Evolutionary conservation across 2,113 vertebrate species (phyloP).

Genomic region (Corynorhinus townsendii): DNA sequence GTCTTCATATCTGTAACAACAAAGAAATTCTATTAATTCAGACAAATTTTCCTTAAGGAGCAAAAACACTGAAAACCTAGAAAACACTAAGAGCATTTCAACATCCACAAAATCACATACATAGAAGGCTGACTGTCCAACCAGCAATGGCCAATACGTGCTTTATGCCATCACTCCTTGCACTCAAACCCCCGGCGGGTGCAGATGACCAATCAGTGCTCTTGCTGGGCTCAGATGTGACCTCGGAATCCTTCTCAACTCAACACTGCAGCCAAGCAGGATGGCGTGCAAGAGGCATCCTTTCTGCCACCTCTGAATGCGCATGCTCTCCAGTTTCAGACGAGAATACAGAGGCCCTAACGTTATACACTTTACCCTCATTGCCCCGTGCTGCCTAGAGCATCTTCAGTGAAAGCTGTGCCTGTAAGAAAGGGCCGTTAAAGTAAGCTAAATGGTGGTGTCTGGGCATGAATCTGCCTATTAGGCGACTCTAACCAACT

Average conservation of each 20-base stretch:
- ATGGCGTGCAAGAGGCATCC: rapidly evolving
- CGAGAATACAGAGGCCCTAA: background rate
- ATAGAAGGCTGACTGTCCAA: background rate
- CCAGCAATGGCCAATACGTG: rapidly evolving
- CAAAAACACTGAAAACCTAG: background rate
- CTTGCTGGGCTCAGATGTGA: background rate
- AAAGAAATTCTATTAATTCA: constrained; percentile 57
- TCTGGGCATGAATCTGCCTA: background rate
- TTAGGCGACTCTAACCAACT: background rate
- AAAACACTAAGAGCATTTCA: background rate
- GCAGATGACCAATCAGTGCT: rapidly evolving
- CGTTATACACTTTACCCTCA: too few species aligned
- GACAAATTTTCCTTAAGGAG: background rate
- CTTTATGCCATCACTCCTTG: rapidly evolving
- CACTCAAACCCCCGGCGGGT: rapidly evolving
- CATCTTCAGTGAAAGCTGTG: background rate
- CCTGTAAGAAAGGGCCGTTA: background rate
- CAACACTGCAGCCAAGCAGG: background rate
- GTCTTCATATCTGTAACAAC: constrained; percentile 82
- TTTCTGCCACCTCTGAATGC: background rate
- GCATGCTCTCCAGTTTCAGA: background rate
- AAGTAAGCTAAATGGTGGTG: too few species aligned
- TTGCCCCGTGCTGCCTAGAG: background rate
- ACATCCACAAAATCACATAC: background rate
- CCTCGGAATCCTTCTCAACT: background rate